Conservation (phyloP, 30 jellyfish, hydroid and myxozoan genomes). For the Aurelia sp. region DNA sequence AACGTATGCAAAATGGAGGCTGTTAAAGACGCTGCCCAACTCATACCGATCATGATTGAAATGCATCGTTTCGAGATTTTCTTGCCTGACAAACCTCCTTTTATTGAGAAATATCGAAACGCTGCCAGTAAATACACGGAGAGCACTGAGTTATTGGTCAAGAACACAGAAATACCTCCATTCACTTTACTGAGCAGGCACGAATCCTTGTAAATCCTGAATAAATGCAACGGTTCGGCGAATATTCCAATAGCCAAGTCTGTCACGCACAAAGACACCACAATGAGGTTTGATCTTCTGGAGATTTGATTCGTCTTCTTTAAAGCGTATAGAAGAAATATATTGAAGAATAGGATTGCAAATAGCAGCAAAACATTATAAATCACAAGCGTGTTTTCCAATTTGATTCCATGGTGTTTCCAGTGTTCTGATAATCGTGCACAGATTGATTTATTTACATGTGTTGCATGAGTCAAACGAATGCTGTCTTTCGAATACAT, state of each 20-base stretch:
- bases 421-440: slow-evolving; percentile 47
- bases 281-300: slow-evolving; percentile 27
- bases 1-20: slow-evolving; percentile 34
- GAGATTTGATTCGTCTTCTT: slow-evolving; percentile 24
- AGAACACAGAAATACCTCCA: slow-evolving; percentile 30
- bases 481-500: not conserved
- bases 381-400: not conserved
- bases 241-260: slow-evolving; percentile 42
- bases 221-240: slow-evolving; percentile 44
- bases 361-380: slow-evolving; percentile 32
- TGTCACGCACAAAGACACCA: slow-evolving; percentile 22
- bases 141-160: slow-evolving; percentile 40
- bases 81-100: slow-evolving; percentile 45
- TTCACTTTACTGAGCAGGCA: slow-evolving; percentile 42
- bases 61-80: slow-evolving; percentile 30
- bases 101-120: slow-evolving; percentile 23
- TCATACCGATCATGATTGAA: slow-evolving; percentile 1
- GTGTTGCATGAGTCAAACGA: not conserved
- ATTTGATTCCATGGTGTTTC: slow-evolving; percentile 5
- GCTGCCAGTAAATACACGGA: slow-evolving; percentile 45
- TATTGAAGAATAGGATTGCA: slow-evolving; percentile 23
- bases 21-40: slow-evolving; percentile 23
- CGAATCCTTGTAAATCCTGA: slow-evolving; percentile 55
- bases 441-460: slow-evolving; percentile 6
- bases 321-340: slow-evolving; percentile 16